phyloP scores from a whole-genome alignment of 2,797 vertebrate genomes.

The Sebastes aleutianus region DNA sequence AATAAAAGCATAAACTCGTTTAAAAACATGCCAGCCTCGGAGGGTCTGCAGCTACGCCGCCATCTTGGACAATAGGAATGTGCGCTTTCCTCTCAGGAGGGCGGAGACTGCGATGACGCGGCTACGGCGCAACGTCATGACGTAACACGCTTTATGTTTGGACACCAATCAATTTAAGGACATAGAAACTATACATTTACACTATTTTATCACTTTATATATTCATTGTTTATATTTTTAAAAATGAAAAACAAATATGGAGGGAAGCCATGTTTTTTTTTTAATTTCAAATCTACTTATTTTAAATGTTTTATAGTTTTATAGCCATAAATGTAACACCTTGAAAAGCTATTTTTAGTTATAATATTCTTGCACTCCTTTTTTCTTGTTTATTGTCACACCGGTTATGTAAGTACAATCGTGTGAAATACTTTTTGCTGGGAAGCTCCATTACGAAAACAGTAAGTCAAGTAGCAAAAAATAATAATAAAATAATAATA shows the following conservation, averaged over 20 bases:
- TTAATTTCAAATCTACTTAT: too few species aligned
- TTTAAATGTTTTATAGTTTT: too few species aligned
- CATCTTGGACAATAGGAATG: constrained; percentile 99
- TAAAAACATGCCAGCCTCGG: constrained; percentile 75
- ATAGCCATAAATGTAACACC: too few species aligned
- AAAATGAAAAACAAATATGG: neutral
- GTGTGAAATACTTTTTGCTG: too few species aligned
- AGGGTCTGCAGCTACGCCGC: constrained; percentile 77
- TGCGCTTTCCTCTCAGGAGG: constrained; percentile 80
- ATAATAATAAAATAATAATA: too few species aligned
- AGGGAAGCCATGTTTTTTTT: too few species aligned
- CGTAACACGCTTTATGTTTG: constrained; percentile 2
- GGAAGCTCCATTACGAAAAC: too few species aligned
- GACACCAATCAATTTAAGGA: neutral
- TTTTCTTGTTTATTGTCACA: too few species aligned
- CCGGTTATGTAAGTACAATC: too few species aligned
- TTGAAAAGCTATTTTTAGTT: too few species aligned
- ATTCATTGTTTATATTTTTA: neutral
- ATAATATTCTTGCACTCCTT: too few species aligned
- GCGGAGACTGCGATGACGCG: constrained; percentile 52
- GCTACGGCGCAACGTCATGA: constrained; percentile 29
- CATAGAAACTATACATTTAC: neutral
- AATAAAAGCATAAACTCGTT: constrained; percentile 43
- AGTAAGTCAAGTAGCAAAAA: too few species aligned
- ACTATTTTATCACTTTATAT: neutral